Percentiles rank a stretch among this genome's conserved stretches.
These are phyloP conservation scores for Xyrauchen texanus DNA, from an alignment of 2,113 vertebrate species.

Conservation along the genomic window DNA sequence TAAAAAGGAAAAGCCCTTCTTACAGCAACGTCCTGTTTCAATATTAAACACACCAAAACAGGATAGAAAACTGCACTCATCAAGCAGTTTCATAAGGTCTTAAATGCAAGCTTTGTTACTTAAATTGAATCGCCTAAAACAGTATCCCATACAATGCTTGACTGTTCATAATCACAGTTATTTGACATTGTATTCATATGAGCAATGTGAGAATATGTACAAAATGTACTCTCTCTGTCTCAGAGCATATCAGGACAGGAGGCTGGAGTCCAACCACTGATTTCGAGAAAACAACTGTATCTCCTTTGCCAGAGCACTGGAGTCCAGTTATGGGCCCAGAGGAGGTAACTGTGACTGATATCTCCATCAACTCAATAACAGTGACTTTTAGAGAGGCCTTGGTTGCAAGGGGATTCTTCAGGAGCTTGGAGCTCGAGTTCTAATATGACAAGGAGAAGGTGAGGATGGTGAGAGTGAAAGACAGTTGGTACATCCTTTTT, in stretches of 20 bases:
- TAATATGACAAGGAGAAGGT: constrained; percentile 62
- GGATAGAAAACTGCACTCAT: too few species aligned
- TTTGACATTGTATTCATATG: too few species aligned
- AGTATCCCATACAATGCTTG: too few species aligned
- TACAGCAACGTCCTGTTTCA: too few species aligned
- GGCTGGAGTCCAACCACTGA: constrained; percentile 51
- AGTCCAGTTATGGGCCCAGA: constrained; percentile 66
- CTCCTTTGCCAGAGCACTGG: constrained; percentile 60
- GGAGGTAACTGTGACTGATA: constrained; percentile 93
- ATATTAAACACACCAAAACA: too few species aligned
- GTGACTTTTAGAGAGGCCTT: constrained; percentile 95
- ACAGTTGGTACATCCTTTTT: neutral
- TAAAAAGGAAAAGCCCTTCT: too few species aligned
- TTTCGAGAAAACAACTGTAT: constrained; percentile 19
- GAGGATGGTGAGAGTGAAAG: constrained; percentile 5
- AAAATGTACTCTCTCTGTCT: constrained; percentile 11
- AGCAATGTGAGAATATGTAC: neutral
- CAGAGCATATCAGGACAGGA: constrained; percentile 58
- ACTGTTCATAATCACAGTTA: too few species aligned
- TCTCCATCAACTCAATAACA: constrained; percentile 95
- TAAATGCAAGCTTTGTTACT: too few species aligned
- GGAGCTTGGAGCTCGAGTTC: constrained; percentile 79
- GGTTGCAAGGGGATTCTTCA: constrained; percentile 92
- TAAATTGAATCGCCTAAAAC: too few species aligned
- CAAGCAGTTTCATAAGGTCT: too few species aligned